Percentiles rank a stretch among this genome's conserved stretches.
These are phyloP conservation scores for Mallotus villosus DNA, from an alignment of 2,797 vertebrate species.

Conservation along the genomic window DNA sequence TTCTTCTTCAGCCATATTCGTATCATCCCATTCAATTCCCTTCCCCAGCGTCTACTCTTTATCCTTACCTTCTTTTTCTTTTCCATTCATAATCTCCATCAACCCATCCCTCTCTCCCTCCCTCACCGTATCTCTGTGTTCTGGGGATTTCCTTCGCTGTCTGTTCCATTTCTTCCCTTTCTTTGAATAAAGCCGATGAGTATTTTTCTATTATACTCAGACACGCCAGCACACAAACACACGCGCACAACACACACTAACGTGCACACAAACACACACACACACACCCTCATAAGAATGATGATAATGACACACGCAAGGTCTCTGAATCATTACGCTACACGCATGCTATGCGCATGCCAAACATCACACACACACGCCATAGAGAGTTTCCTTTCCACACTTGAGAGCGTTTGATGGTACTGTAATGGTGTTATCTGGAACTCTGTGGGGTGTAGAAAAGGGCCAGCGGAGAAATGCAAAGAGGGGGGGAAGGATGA, in stretches of 20 bases:
- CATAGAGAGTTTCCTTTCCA: not conserved
- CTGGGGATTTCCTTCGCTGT: not conserved
- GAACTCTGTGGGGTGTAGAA: conserved; percentile 28
- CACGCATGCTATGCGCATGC: too few relatives aligned
- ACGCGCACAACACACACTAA: conserved; percentile 3
- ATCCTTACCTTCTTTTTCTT: too few relatives aligned
- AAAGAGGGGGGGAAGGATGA: conserved; percentile 7
- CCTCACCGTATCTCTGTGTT: not conserved
- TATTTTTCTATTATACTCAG: conserved; percentile 23
- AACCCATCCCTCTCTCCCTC: not conserved
- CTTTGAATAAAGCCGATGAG: conserved; percentile 35
- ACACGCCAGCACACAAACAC: conserved; percentile 18
- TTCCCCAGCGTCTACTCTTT: not conserved
- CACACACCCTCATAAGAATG: not conserved
- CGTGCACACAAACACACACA: conserved; percentile 8
- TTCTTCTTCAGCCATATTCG: not conserved
- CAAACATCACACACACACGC: not conserved
- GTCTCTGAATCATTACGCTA: too few relatives aligned
- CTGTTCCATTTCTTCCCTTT: conserved; percentile 7
- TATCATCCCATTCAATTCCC: not conserved
- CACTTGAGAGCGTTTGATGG: conserved; percentile 21
- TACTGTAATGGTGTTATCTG: conserved; percentile 32
- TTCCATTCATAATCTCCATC: not conserved
- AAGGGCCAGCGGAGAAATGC: not conserved
- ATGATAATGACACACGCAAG: not conserved